Conservation (phyloP, 2,888 invertebrate genomes). For the Volucella inanis region DNA sequence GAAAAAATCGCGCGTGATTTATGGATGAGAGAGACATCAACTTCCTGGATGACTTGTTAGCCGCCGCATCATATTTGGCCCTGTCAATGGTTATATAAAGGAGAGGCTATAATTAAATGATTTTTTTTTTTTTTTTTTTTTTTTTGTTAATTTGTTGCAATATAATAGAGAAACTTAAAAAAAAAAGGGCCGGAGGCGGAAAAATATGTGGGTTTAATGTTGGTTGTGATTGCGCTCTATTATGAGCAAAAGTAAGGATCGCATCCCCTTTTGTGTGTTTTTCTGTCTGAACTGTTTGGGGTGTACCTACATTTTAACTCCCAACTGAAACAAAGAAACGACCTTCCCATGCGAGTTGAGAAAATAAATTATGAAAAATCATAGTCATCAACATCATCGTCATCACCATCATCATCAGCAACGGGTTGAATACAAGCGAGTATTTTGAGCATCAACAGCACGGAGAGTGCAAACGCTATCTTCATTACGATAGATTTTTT, state of each 20-base stretch:
- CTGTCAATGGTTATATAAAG: slow-evolving; percentile 50
- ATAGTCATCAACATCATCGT: slow-evolving; percentile 51
- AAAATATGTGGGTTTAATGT: slow-evolving; percentile 25
- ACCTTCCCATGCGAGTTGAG: slow-evolving; percentile 7
- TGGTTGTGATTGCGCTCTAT: slow-evolving; percentile 26
- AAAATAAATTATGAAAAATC: slow-evolving; percentile 70
- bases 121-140: slow-evolving; percentile 23
- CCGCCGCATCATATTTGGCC: slow-evolving; percentile 59
- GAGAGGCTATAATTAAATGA: slow-evolving; percentile 57
- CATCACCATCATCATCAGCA: slow-evolving; percentile 25
- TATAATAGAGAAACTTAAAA: slow-evolving; percentile 34
- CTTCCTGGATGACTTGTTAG: slow-evolving; percentile 79
- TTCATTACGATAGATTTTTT: slow-evolving; percentile 28
- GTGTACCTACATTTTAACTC: slow-evolving; percentile 35
- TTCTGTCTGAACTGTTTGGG: slow-evolving; percentile 45
- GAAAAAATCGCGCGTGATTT: slow-evolving; percentile 79
- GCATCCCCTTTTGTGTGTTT: slow-evolving; percentile 3
- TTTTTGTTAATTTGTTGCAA: slow-evolving; percentile 37
- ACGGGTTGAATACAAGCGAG: slow-evolving; percentile 1
- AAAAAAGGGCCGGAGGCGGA: background rate
- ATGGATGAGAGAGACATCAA: slow-evolving; percentile 81
- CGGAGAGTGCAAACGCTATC: slow-evolving; percentile 30
- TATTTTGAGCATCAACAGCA: background rate
- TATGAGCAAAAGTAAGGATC: slow-evolving; percentile 39
- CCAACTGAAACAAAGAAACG: slow-evolving; percentile 30